Evolutionary conservation across 2,888 invertebrate genomes (phyloP), one percentile per base, ranked within the genome.

Genomic region (Brachyptera putata): DNA sequence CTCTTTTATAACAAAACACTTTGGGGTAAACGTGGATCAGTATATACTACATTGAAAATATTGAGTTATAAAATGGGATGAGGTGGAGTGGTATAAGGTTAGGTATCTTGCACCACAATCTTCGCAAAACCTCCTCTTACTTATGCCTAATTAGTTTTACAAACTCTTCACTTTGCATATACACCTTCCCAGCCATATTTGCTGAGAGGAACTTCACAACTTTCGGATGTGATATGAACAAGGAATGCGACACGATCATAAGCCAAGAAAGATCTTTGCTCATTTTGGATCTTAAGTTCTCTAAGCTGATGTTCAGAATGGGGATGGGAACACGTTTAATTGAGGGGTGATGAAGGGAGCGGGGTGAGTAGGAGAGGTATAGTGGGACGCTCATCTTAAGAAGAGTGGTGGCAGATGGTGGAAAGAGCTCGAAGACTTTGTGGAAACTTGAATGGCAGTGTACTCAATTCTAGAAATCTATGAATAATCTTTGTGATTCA

Each of bases 101-200:
- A 7, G 30, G 30, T 30, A n/a, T n/a, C n/a, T n/a, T n/a, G 30
- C 30, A 30, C 30, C 30, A n/a, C n/a, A n/a, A n/a, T n/a, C n/a
- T 30, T 24, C 9, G 24, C 46, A 22, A 46, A 46, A 46, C 46
- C 46, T 46, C 46, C n/a, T 7, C 18, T 22, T 24, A 24, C 46
- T 46, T 46, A 46, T 61, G 49, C 60, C 56, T 61, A 61, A 61
- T 61, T 61, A 61, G 60, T 61, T 61, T 57, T 39, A 48, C 41
- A 55, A 59, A 59, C 55, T 59, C 53, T 61, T 56, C 48, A 60
- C 60, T 59, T 59, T 55, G 59, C 58, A 59, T 59, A 59, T 55
- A 56, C 56, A 61, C 57, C 60, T 56, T 61, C 56, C 55, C 55
- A 53, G 39, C 49, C 37, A 41, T 57, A 56, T 43, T 55, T 22